phyloP scores from a whole-genome alignment of 1,140 invertebrate species.

The Conopomorpha cramerella region DNA sequence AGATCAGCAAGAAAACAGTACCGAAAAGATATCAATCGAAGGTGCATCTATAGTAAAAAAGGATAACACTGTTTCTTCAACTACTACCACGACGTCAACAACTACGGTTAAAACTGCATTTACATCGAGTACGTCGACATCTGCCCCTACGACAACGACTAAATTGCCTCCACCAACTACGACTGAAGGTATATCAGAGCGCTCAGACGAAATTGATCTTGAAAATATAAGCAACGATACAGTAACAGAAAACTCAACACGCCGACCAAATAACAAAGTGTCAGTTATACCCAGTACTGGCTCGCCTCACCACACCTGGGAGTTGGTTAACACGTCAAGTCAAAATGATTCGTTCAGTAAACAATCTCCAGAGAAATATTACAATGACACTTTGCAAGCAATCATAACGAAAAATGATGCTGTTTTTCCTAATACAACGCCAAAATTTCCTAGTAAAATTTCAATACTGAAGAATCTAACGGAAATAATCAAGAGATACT shows the following conservation, averaged over 20 bases:
- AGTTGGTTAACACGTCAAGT: constrained; percentile 49
- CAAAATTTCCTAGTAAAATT: constrained; percentile 46
- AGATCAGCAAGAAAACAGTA: constrained; percentile 29
- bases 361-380: constrained; percentile 46
- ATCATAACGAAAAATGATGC: constrained; percentile 56
- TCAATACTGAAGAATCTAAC: constrained; percentile 44
- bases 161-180: too few relatives aligned
- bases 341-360: constrained; percentile 36
- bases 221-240: constrained; percentile 21
- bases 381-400: constrained; percentile 56
- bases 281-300: constrained; percentile 43
- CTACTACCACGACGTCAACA: constrained; percentile 9
- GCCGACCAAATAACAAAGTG: constrained; percentile 49
- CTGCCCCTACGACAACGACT: constrained; percentile 6
- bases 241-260: constrained; percentile 30
- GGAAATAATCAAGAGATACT: constrained; percentile 41
- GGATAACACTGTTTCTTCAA: constrained; percentile 18
- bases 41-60: constrained; percentile 47
- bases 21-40: constrained; percentile 40
- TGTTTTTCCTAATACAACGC: constrained; percentile 43
- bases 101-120: constrained; percentile 9
- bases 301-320: constrained; percentile 47
- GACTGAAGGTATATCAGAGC: constrained; percentile 8
- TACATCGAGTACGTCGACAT: constrained; percentile 8
- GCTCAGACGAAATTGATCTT: constrained; percentile 15